Percentiles rank a stretch among this genome's conserved stretches.
These are phyloP conservation scores for Coregonus suidteri DNA, from an alignment of 2,797 vertebrate species.

Conservation along the genomic window DNA sequence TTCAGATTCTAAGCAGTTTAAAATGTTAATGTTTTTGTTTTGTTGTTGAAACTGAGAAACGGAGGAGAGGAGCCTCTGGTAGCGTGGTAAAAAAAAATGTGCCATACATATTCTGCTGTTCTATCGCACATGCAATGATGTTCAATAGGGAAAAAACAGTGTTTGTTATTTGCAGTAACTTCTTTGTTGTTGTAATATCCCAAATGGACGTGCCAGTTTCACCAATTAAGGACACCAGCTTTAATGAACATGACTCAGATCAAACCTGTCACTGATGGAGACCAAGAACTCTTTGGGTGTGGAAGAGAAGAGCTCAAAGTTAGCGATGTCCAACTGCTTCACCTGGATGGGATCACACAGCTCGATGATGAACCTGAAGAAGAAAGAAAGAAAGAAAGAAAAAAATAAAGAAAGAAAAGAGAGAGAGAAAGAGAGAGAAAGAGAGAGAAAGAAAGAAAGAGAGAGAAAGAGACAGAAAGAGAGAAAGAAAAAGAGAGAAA, in stretches of 20 bases:
- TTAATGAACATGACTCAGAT: not conserved
- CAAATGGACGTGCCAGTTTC: not conserved
- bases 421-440: slow-evolving; percentile 24
- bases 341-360: slow-evolving; percentile 98
- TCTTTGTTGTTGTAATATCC: not conserved
- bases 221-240: not conserved
- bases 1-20: no score
- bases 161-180: not conserved
- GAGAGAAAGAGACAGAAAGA: not conserved
- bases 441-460: not conserved
- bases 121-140: not conserved
- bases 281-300: slow-evolving; percentile 97
- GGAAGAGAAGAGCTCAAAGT: slow-evolving; percentile 99
- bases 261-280: slow-evolving; percentile 96
- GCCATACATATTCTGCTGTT: no score
- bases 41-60: no score
- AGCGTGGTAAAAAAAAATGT: no score
- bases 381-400: not conserved
- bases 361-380: slow-evolving; percentile 94
- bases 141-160: not conserved
- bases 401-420: not conserved
- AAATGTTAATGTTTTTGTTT: no score
- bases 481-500: not conserved
- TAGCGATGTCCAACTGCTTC: slow-evolving; percentile 96
- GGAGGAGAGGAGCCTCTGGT: no score